Base-by-base conservation (phyloP, 2,888 invertebrate species). In the Ecliptopera silaceata region DNA sequence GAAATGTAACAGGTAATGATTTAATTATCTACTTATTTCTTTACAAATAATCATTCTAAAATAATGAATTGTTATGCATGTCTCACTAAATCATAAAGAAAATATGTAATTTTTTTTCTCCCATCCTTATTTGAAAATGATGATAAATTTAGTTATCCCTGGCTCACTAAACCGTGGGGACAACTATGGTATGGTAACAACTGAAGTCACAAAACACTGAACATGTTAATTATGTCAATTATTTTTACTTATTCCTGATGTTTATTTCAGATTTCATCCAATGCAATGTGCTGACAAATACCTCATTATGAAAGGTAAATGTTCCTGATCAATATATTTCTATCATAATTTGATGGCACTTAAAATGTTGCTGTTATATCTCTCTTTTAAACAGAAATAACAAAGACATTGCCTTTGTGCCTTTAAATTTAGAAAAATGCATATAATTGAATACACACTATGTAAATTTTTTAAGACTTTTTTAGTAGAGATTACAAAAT, bases 111-210 rank as follows among this genome's bases (percentile, higher is more conserved):
- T n/a, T n/a, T n/a, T n/a, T n/a, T n/a, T n/a, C n/a, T n/a, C n/a
- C n/a, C n/a, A n/a, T n/a, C n/a, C n/a, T n/a, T n/a, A n/a, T n/a
- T n/a, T n/a, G n/a, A n/a, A n/a, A n/a, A n/a, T n/a, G n/a, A n/a
- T n/a, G n/a, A n/a, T n/a, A n/a, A n/a, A n/a, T n/a, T n/a, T n/a
- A 73, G 84, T 84, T 84, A 83, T 83, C 83, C 84, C 84, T 84
- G 82, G 74, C 82, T 83, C 78, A 83, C 82, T 65, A 72, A 80
- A 63, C 63, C 82, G 46, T 82, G 81, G 80, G 75, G 82, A 82
- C 72, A 70, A 52, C 73, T 79, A 82, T 83, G 82, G 83, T 49
- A 79, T 82, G 82, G 81, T 82, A 82, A 81, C 68, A 66, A n/a
- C n/a, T n/a, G n/a, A n/a, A n/a, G n/a, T n/a, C n/a, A n/a, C n/a